Base-by-base conservation (phyloP, 2,888 invertebrate genomes). In the Trissonchulus sp. region DNA sequence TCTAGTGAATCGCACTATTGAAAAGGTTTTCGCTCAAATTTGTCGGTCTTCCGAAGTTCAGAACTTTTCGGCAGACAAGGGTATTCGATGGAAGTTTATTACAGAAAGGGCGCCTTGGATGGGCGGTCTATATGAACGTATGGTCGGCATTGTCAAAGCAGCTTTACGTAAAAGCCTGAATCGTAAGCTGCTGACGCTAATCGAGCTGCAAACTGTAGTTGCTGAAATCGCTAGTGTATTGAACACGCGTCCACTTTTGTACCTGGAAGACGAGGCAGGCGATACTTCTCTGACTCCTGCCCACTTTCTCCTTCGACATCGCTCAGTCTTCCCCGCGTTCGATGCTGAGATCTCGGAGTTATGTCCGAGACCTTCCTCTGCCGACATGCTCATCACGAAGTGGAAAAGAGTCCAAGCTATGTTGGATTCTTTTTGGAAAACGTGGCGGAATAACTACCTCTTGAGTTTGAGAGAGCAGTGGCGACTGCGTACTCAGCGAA, bases 401-500 rank as follows among this genome's bases (percentile, higher is more conserved):
- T 65, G 65, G 8, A 65, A 65, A 65, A 30, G 65, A 3, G 34
- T 65, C 65, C 65, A 65, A 65, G 65, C 15, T 65, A 15, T 65
- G 31, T 35, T 71, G 71, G 33, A 71, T 71, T 71, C 71, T 30
- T 71, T 71, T 71, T 71, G 71, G 71, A n/a, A 34, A 30, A n/a
- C 35, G 31, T 71, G 71, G 71, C n/a, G 34, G 34, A 71, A 71
- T 8, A 34, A 71, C 23, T 71, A 71, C 34, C 35, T 71, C 2
- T 35, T 71, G 36, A 71, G 71, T n/a, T 34, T 71, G 71, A 31
- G 71, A 35, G 35, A 31, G n/a, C 34, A 65, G 28, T 65, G 65
- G 65, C 28, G 83, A 71, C 3, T 35, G 23, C 31, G 34, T n/a
- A n/a, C 31, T 8, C 35, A 31, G 35, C 28, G n/a, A 71, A 3